Evolutionary conservation across 2,888 invertebrate genomes (phyloP), one percentile per base, ranked within the genome.

Genomic region (Sthenelais limicola): DNA sequence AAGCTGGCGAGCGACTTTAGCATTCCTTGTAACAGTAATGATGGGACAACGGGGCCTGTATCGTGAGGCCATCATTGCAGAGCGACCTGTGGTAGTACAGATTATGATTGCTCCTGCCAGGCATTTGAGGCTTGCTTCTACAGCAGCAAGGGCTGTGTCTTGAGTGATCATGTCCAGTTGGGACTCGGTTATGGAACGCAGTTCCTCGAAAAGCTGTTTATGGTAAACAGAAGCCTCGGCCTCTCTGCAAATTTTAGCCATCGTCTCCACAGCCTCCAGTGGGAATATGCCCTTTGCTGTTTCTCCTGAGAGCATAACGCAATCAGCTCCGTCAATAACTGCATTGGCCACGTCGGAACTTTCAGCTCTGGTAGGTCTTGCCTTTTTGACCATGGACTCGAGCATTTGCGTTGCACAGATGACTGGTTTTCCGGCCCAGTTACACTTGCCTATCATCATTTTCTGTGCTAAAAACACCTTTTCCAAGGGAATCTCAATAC

Each of bases 301-400:
- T 89, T 99, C 98, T n/a, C 98, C 98, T 0, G 97, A 97, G 87
- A 98, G 89, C 98, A 98, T 98, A 54, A 98, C 97, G 87, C 98
- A 98, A 88, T 98, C 98, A 7, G 97, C 97, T 7, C 98, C 98
- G 89, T 98, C 98, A 52, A 98, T 89, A 80, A 99, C 93, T 1
- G 98, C 98, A 89, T 99, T 98, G 75, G 98, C 98, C 0, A 98
- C 98, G 89, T 98, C 98, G 0, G 96, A 96, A 43, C 94, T 93
- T 89, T 98, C 98, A 1, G 98, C 98, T 83, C 98, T 92, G 0
- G 98, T 98, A 0, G 98, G 94, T 1, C 98, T 92, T 0, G 98
- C 98, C 87, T 98, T 98, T 90, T 94, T 95, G n/a, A 97, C 93
- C 98, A 98, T 98, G 0, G 97, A 97, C 84, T 99, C 98, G 82